These are phyloP conservation scores for Beroe ovata DNA, from an alignment of 37 sponge, comb jelly and placozoan species.

Conservation along the genomic window DNA sequence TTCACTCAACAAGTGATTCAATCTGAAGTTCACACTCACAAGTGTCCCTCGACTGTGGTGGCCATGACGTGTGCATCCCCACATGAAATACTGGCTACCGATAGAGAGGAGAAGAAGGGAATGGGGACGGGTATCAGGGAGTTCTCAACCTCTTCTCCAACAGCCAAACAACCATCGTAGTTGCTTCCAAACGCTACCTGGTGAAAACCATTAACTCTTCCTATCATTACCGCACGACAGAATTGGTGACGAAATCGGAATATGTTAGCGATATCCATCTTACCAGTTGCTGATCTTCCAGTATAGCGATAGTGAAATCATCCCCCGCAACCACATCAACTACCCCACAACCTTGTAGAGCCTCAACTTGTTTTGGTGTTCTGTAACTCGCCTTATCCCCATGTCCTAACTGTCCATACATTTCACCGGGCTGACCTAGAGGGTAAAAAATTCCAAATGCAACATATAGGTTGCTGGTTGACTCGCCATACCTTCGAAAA, in stretches of 20 bases:
- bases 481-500: too few relatives aligned
- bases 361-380: constrained; percentile 33
- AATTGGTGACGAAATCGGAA: too few relatives aligned
- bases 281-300: constrained; percentile 20
- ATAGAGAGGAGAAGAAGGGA: neutral
- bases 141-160: constrained; percentile 37
- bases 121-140: constrained; percentile 15
- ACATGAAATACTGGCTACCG: constrained; percentile 15
- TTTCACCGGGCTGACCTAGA: constrained; percentile 53
- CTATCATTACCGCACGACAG: too few relatives aligned
- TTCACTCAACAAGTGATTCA: too few relatives aligned
- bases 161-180: constrained; percentile 51
- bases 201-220: too few relatives aligned
- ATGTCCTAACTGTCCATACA: constrained; percentile 58
- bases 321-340: constrained; percentile 51
- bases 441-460: too few relatives aligned
- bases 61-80: constrained; percentile 65
- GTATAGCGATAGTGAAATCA: constrained; percentile 24
- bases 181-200: constrained; percentile 58
- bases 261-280: too few relatives aligned
- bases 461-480: too few relatives aligned
- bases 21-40: too few relatives aligned
- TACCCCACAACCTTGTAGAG: constrained; percentile 11
- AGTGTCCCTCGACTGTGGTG: neutral
- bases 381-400: constrained; percentile 60